Percentiles rank a stretch among this genome's conserved stretches.
phyloP scores from a whole-genome alignment of 1,140 invertebrate genomes.

The Lasioglossum albipes region DNA sequence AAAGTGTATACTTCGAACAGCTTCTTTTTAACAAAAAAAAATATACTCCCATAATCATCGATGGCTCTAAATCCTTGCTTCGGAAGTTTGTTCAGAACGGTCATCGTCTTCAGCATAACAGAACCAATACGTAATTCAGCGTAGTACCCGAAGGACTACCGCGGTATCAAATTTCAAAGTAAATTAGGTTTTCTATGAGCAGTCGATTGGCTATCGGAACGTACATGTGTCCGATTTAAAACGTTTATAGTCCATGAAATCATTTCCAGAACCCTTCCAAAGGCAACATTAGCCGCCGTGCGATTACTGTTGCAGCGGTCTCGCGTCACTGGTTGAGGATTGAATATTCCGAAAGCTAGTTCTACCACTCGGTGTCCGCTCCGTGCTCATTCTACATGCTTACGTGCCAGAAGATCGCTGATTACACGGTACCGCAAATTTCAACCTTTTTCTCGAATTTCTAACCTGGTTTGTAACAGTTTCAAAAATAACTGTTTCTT shows the following conservation, averaged over 20 bases:
- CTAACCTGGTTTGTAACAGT: too few relatives aligned
- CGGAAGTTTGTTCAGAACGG: neutral
- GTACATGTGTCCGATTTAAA: neutral
- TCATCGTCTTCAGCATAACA: neutral
- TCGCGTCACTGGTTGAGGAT: conserved; percentile 7
- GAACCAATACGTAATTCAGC: neutral
- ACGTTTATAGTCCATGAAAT: neutral
- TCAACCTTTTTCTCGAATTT: too few relatives aligned
- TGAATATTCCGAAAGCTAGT: conserved; percentile 26
- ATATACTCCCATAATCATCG: neutral
- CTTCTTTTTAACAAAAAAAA: neutral
- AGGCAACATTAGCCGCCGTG: neutral
- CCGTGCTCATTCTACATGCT: conserved; percentile 31
- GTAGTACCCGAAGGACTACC: neutral
- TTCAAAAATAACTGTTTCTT: too few relatives aligned
- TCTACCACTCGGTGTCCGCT: conserved; percentile 28
- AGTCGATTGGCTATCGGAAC: neutral
- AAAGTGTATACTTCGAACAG: neutral
- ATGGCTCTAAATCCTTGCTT: neutral
- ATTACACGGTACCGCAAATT: conserved; percentile 15
- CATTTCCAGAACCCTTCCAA: neutral
- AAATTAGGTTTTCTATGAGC: too few relatives aligned
- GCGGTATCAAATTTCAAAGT: neutral
- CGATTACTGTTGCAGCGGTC: conserved; percentile 2
- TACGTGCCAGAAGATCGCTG: conserved; percentile 42